A percentile compares a stretch with the other conserved stretches of the same genome.
phyloP scores from a whole-genome alignment of 2,797 vertebrate genomes.

The Lophotriccus pileatus region DNA sequence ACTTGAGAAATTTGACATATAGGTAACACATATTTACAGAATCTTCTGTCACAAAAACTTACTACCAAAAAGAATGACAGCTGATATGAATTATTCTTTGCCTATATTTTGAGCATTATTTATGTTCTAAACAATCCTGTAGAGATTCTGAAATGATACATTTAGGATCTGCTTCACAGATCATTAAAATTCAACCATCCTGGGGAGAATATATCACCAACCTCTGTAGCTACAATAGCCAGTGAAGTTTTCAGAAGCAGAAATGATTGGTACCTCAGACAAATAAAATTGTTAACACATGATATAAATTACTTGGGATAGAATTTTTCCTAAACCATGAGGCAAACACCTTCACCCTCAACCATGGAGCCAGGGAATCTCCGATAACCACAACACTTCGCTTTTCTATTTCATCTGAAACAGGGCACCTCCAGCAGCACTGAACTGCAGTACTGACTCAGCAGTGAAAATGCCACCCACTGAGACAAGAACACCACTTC shows the following conservation, averaged over 20 bases:
- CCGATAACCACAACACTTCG: conserved; percentile 41
- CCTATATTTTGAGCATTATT: not conserved
- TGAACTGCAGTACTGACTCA: conserved; percentile 54
- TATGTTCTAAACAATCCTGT: not conserved
- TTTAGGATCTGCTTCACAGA: not conserved
- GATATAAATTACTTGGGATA: not conserved
- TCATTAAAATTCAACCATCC: not conserved
- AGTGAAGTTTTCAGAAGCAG: not conserved
- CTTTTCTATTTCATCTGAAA: conserved; percentile 62
- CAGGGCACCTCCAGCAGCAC: conserved; percentile 27
- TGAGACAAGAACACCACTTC: conserved; percentile 24
- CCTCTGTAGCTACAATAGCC: not conserved
- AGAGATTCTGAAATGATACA: not conserved
- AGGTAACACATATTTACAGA: not conserved
- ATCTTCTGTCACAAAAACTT: not conserved
- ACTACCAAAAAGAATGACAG: not conserved
- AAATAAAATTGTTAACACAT: not conserved
- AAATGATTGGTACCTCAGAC: not conserved
- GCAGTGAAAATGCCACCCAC: conserved; percentile 68
- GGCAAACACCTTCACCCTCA: not conserved
- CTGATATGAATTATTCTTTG: not conserved
- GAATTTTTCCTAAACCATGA: conserved; percentile 20
- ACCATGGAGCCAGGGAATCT: not conserved
- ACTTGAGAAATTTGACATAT: not conserved
- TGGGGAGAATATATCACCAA: not conserved